A percentile compares a stretch with the other conserved stretches of the same genome.
These are phyloP conservation scores for Lathronympha strigana DNA, from an alignment of 2,888 invertebrate genomes.

Conservation along the genomic window DNA sequence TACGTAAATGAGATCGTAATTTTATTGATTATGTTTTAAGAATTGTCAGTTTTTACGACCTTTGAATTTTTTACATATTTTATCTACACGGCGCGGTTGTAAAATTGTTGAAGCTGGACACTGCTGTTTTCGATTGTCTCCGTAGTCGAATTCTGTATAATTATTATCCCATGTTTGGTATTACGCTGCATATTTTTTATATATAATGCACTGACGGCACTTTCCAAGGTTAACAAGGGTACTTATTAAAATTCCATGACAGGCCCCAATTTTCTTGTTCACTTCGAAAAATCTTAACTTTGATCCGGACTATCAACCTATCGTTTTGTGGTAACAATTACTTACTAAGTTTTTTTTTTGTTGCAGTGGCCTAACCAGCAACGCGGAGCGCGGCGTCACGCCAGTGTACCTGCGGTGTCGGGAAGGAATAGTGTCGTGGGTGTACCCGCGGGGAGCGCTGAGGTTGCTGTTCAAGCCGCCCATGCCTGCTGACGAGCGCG, in stretches of 20 bases:
- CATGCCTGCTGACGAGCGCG: slow-evolving; percentile 83
- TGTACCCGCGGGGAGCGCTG: slow-evolving; percentile 89
- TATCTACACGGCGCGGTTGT: slow-evolving; percentile 17
- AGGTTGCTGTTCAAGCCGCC: slow-evolving; percentile 86
- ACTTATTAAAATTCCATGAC: no score
- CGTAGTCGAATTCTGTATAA: background rate
- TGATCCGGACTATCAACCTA: no score
- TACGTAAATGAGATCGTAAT: slow-evolving; percentile 25
- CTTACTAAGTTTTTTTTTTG: slow-evolving; percentile 46
- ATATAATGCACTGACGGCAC: background rate
- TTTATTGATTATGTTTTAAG: slow-evolving; percentile 32
- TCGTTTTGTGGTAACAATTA: background rate
- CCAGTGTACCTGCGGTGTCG: slow-evolving; percentile 91
- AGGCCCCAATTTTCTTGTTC: no score
- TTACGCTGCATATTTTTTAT: background rate
- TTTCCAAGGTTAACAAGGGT: no score
- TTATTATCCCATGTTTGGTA: background rate
- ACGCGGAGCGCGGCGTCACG: slow-evolving; percentile 86
- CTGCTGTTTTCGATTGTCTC: slow-evolving; percentile 16
- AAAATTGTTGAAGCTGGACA: slow-evolving; percentile 18
- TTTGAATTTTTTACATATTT: slow-evolving; percentile 13
- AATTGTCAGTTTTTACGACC: slow-evolving; percentile 32
- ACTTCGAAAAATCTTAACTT: no score
- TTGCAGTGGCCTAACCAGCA: slow-evolving; percentile 84
- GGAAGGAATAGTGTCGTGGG: slow-evolving; percentile 89